These are phyloP conservation scores for Semibalanus balanoides DNA, from an alignment of 1,140 invertebrate species.

Conservation along the genomic window DNA sequence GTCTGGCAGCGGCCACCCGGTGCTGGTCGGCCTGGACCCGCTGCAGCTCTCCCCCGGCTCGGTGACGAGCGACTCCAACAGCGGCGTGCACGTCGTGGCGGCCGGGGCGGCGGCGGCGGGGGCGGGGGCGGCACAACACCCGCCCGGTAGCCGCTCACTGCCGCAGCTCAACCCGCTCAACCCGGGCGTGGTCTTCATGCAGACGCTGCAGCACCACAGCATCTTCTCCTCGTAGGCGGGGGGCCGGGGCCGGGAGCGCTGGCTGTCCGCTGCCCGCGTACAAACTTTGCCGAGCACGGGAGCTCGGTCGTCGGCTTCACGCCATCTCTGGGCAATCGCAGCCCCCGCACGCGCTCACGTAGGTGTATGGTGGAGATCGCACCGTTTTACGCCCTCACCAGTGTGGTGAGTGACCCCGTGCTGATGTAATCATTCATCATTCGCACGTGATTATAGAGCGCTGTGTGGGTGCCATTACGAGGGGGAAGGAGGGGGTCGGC, in stretches of 20 bases:
- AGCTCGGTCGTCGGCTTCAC: too few species aligned
- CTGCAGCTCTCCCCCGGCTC: background rate
- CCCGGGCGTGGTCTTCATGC: background rate
- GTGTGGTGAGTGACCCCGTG: too few species aligned
- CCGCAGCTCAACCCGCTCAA: slow-evolving; percentile 1
- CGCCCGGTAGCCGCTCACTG: background rate
- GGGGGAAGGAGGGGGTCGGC: background rate
- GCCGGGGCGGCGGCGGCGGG: background rate
- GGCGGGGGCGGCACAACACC: too few species aligned
- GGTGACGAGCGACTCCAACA: slow-evolving; percentile 1
- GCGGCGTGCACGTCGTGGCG: background rate
- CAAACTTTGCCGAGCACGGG: too few species aligned
- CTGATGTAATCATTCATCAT: background rate
- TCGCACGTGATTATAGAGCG: background rate
- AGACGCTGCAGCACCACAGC: slow-evolving; percentile 1
- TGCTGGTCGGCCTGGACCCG: background rate
- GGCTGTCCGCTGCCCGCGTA: too few species aligned
- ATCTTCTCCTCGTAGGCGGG: slow-evolving; percentile 3
- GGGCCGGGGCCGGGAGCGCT: too few species aligned
- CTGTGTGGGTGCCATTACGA: background rate
- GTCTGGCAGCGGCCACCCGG: background rate
- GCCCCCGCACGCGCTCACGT: too few species aligned
- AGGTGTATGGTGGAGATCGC: too few species aligned
- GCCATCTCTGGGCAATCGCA: too few species aligned
- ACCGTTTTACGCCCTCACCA: too few species aligned